Percentiles rank a stretch among this genome's conserved stretches.
Conservation (phyloP, 2,888 invertebrate species). For the Rutpela maculata region DNA sequence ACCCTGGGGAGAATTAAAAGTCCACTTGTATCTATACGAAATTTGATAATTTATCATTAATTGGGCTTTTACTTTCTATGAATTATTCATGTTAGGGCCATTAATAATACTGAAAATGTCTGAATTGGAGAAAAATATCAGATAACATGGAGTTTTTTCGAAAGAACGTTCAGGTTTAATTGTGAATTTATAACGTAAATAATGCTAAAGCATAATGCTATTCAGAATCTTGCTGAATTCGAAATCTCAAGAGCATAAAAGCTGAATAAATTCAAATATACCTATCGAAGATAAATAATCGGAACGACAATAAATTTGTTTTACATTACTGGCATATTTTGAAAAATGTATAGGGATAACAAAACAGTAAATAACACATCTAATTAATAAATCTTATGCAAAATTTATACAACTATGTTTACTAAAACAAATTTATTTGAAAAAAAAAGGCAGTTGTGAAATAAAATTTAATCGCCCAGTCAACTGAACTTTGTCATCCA, state of each 20-base stretch:
- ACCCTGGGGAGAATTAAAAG: constrained; percentile 6
- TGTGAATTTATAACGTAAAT: neutral
- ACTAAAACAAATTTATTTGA: no score
- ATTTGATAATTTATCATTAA: constrained; percentile 20
- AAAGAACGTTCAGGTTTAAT: neutral
- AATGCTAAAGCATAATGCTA: no score
- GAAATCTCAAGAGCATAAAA: neutral
- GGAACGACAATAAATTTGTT: no score
- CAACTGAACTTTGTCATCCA: no score
- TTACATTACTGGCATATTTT: no score
- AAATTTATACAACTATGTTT: no score
- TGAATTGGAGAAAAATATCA: neutral
- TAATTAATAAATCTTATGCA: no score
- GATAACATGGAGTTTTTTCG: neutral
- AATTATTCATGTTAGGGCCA: constrained; percentile 13
- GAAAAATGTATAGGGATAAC: no score
- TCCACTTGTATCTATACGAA: neutral
- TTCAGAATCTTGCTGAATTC: neutral
- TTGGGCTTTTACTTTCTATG: constrained; percentile 2
- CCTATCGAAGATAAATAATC: no score
- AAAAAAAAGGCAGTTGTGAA: no score
- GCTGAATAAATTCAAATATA: neutral
- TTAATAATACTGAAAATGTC: neutral
- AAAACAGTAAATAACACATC: no score
- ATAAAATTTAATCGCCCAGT: no score